Conservation (phyloP, 2,797 vertebrate genomes). For the Esox lucius region DNA sequence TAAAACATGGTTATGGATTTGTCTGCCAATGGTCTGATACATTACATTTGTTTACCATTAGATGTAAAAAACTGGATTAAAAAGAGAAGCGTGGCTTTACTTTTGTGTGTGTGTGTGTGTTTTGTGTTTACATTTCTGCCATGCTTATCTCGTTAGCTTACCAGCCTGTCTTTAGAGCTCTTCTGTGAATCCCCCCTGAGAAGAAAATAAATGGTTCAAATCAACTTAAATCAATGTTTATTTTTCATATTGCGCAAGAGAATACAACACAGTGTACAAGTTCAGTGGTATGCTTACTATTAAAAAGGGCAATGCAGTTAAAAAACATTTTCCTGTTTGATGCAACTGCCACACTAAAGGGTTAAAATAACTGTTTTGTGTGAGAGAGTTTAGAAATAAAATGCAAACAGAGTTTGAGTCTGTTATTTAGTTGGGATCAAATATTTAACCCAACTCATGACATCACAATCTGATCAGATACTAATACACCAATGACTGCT, state of each 20-base stretch:
- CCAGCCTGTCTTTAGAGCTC: slow-evolving; percentile 63
- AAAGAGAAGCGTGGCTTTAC: not conserved
- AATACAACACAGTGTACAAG: not conserved
- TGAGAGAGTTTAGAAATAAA: too few relatives aligned
- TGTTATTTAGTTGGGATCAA: too few relatives aligned
- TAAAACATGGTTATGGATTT: too few relatives aligned
- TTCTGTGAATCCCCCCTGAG: slow-evolving; percentile 63
- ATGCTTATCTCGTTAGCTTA: slow-evolving; percentile 50
- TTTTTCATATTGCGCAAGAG: not conserved
- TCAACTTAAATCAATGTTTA: not conserved
- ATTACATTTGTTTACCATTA: not conserved
- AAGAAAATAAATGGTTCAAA: slow-evolving; percentile 10
- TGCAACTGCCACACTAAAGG: too few relatives aligned
- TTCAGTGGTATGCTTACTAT: not conserved
- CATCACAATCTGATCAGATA: too few relatives aligned
- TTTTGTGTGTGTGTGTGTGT: not conserved
- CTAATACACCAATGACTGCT: too few relatives aligned
- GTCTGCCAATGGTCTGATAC: not conserved
- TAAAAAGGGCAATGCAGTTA: not conserved
- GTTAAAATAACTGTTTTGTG: too few relatives aligned
- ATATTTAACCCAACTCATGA: too few relatives aligned
- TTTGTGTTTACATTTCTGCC: not conserved
- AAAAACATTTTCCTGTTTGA: too few relatives aligned
- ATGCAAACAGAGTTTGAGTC: too few relatives aligned
- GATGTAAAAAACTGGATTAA: not conserved